Evolutionary conservation across 1,140 invertebrate species (phyloP), one percentile per base, ranked within the genome.

Genomic region (Apis dorsata): DNA sequence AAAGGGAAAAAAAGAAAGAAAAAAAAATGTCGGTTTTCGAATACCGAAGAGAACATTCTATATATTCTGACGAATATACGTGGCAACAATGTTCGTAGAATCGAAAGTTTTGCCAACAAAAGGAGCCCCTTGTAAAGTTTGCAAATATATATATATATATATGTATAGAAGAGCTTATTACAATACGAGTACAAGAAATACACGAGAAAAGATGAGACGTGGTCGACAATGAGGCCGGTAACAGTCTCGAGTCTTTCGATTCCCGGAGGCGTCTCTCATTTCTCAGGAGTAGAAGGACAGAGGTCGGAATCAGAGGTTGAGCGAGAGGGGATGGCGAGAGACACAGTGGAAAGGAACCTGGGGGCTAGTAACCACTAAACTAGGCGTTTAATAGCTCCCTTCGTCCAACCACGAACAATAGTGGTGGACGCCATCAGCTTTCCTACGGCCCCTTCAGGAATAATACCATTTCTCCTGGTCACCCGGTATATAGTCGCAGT

Each of bases 301-400:
- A 34, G 51, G 44, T 73, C 21, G 65, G 59, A 68, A 63, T 60
- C 68, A 65, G 55, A 5, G 76, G 83, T 66, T 57, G 72, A 51
- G 44, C 74, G 81, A 57, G 44, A 57, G 82, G 75, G 75, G 34
- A 24, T 15, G 85, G 80, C 62, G 51, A n/a, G 49, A 13, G 63
- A 59, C 71, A 85, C 73, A 77, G 62, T 80, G 65, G 72, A 49
- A 87, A 79, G 53, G 82, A 53, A 89, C 81, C 71, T 69, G 89
- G 85, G 34, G 83, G 76, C 83, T 81, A 84, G 87, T 89, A 90
- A 90, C 89, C 87, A 81, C 85, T 89, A 90, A 90, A 90, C 89
- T 90, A 90, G 86, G 81, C 85, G 85, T 88, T 89, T 90, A 90
- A 90, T 88, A 87, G 89, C 80, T 88, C 79, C 84, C 79, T 73